phyloP scores from a whole-genome alignment of 2,888 invertebrate genomes.

The Pyrrhosoma nymphula region DNA sequence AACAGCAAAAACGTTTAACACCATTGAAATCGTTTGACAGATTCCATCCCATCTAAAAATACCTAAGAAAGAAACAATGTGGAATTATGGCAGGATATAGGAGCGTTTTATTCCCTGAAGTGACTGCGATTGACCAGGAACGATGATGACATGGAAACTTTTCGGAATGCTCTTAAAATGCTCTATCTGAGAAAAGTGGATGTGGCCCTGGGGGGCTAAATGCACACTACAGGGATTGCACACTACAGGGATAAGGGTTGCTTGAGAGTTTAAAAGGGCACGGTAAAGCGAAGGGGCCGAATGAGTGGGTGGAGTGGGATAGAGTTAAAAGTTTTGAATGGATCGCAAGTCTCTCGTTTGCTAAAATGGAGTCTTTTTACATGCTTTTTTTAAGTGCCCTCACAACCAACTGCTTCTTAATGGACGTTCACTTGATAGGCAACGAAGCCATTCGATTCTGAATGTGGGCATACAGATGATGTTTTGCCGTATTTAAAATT shows the following conservation, averaged over 20 bases:
- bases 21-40: too few species aligned
- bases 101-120: neutral
- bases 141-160: neutral
- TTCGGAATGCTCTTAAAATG: neutral
- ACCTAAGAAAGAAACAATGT: neutral
- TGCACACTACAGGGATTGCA: neutral
- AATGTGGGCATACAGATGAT: too few species aligned
- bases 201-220: neutral
- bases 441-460: neutral
- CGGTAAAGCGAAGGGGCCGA: neutral
- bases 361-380: neutral
- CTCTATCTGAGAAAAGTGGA: neutral
- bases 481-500: too few species aligned
- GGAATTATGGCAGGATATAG: neutral
- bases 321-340: slow-evolving; percentile 38
- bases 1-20: too few species aligned
- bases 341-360: neutral
- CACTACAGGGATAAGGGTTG: slow-evolving; percentile 5
- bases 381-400: neutral
- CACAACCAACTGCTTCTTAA: neutral
- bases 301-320: slow-evolving; percentile 18
- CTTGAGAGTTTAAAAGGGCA: slow-evolving; percentile 54
- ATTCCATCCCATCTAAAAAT: neutral
- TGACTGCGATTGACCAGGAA: neutral
- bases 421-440: neutral